Conservation (phyloP, 2,113 vertebrate genomes). For the Neolamprologus caudopunctatus region DNA sequence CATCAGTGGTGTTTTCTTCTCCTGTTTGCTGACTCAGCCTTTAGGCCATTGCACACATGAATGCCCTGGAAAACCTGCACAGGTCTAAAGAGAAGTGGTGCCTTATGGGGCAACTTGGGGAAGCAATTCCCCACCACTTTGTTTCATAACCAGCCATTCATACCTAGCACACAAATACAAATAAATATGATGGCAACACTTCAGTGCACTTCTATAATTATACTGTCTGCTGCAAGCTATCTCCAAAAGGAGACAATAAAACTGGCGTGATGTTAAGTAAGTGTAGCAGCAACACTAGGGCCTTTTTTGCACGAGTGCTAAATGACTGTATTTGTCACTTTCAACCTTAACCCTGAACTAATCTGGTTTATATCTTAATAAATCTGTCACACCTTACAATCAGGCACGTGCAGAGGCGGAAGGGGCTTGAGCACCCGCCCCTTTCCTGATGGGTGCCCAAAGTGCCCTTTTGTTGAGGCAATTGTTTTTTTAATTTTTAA, state of each 20-base stretch:
- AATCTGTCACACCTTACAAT: neutral
- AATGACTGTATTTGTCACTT: neutral
- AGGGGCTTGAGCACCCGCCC: too few relatives aligned
- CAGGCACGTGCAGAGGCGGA: too few relatives aligned
- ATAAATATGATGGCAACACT: neutral
- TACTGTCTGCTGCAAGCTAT: neutral
- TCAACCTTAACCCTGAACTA: neutral
- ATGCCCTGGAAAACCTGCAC: neutral
- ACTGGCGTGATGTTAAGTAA: neutral
- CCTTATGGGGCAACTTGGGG: neutral
- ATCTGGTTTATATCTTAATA: neutral
- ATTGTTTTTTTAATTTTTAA: too few relatives aligned
- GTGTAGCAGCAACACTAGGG: neutral
- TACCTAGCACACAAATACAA: neutral
- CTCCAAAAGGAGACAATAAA: neutral
- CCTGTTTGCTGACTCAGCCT: too few relatives aligned
- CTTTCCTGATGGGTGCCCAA: too few relatives aligned
- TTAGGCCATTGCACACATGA: neutral
- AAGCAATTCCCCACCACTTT: neutral
- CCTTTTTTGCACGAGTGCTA: neutral
- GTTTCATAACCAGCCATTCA: neutral
- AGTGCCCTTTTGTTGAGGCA: too few relatives aligned
- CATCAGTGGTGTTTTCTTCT: neutral
- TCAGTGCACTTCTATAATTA: neutral
- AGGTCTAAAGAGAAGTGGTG: neutral